Percentiles rank a stretch among this genome's conserved stretches.
Conservation (phyloP, 2,888 invertebrate species). For the Coelopa pilipes region DNA sequence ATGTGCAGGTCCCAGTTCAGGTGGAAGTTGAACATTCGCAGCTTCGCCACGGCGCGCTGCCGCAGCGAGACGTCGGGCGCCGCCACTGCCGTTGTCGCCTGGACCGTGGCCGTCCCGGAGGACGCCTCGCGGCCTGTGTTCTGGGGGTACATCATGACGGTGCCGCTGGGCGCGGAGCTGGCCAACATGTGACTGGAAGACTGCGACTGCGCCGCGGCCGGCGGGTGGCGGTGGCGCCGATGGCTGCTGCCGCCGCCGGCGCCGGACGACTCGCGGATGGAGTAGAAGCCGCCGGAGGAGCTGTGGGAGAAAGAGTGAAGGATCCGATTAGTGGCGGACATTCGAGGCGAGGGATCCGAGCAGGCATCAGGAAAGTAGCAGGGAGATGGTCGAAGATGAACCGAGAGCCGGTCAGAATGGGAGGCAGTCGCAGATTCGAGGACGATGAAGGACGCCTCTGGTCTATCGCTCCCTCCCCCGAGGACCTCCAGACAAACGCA, state of each 20-base stretch:
- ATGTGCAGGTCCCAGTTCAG: conserved; percentile 68
- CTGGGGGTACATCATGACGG: conserved; percentile 62
- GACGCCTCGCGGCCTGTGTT: conserved; percentile 32
- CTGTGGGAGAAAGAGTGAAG: conserved; percentile 44
- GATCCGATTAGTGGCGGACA: background rate
- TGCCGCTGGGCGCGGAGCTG: conserved; percentile 62
- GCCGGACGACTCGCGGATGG: conserved; percentile 53
- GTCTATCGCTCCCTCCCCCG: background rate
- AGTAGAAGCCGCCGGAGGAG: conserved; percentile 62
- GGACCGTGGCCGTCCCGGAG: conserved; percentile 40
- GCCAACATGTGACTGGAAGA: conserved; percentile 56
- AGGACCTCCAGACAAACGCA: background rate
- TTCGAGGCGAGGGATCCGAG: background rate
- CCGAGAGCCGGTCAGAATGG: background rate
- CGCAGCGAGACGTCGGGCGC: conserved; percentile 63
- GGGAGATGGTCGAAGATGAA: background rate
- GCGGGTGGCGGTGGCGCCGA: conserved; percentile 46
- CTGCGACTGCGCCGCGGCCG: conserved; percentile 22
- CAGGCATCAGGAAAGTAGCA: background rate
- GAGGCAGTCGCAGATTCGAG: background rate
- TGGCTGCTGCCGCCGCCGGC: conserved; percentile 39
- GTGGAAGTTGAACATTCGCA: conserved; percentile 67
- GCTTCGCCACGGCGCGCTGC: conserved; percentile 67
- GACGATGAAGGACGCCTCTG: background rate
- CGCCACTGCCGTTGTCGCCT: conserved; percentile 45